A percentile compares a stretch with the other conserved stretches of the same genome.
These are phyloP conservation scores for Epinotia demarniana DNA, from an alignment of 2,888 invertebrate genomes.

Conservation along the genomic window DNA sequence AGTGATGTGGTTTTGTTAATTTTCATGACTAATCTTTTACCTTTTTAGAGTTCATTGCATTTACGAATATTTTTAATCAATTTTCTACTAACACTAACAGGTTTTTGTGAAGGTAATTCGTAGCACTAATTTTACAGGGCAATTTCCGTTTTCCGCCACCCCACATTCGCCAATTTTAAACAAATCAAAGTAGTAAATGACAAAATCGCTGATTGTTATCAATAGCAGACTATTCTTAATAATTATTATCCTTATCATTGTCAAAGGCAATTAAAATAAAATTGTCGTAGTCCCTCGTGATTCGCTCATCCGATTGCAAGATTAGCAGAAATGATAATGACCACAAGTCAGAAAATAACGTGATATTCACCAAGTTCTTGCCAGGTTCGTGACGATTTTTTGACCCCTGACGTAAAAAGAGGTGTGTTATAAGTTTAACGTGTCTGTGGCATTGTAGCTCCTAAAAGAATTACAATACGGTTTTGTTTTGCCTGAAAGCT, in stretches of 20 bases:
- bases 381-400: no score
- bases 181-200: background rate
- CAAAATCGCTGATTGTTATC: background rate
- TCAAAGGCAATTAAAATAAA: conserved; percentile 13
- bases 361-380: no score
- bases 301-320: background rate
- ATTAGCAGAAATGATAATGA: background rate
- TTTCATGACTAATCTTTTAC: background rate
- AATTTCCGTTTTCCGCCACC: background rate
- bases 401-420: no score
- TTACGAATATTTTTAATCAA: conserved; percentile 50
- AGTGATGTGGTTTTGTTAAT: conserved; percentile 9
- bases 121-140: background rate
- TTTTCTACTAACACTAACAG: background rate
- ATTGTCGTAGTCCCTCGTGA: background rate
- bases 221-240: background rate
- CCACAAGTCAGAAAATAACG: background rate
- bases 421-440: no score
- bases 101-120: background rate
- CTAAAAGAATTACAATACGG: no score
- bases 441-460: no score
- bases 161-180: background rate
- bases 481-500: no score
- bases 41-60: conserved; percentile 67
- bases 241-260: background rate